Percentiles rank a stretch among this genome's conserved stretches.
phyloP scores from a whole-genome alignment of 2,888 invertebrate species.

The Sminthurinus aureus region DNA sequence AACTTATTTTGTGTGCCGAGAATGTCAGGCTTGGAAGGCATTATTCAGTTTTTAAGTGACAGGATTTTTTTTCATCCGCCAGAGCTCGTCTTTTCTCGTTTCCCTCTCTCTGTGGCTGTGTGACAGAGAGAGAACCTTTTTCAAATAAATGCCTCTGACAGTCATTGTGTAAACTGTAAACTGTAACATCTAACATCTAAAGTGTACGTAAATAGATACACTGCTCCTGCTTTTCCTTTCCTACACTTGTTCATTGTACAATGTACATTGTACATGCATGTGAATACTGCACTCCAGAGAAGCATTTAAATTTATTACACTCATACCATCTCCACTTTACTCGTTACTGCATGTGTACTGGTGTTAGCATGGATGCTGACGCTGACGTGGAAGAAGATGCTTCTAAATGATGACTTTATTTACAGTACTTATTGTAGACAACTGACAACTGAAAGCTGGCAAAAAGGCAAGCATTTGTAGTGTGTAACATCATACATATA shows the following conservation, averaged over 20 bases:
- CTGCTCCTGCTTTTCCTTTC: too few species aligned
- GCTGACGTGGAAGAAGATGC: background rate
- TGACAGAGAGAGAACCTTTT: background rate
- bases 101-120: background rate
- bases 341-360: too few species aligned
- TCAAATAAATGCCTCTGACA: conserved; percentile 1
- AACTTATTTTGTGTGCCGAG: background rate
- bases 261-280: too few species aligned
- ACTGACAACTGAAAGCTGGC: background rate
- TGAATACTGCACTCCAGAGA: background rate
- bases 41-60: conserved; percentile 17
- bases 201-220: too few species aligned
- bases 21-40: background rate
- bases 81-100: background rate
- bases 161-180: background rate
- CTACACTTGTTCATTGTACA: too few species aligned
- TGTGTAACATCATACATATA: too few species aligned
- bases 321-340: background rate
- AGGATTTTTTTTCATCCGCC: background rate
- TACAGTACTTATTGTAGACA: background rate
- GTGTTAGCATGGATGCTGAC: too few species aligned
- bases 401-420: background rate
- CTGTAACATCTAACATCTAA: too few species aligned
- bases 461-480: too few species aligned
- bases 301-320: background rate